These are phyloP conservation scores for Drosophila setifemur DNA, from an alignment of 1,140 invertebrate species.

Conservation along the genomic window DNA sequence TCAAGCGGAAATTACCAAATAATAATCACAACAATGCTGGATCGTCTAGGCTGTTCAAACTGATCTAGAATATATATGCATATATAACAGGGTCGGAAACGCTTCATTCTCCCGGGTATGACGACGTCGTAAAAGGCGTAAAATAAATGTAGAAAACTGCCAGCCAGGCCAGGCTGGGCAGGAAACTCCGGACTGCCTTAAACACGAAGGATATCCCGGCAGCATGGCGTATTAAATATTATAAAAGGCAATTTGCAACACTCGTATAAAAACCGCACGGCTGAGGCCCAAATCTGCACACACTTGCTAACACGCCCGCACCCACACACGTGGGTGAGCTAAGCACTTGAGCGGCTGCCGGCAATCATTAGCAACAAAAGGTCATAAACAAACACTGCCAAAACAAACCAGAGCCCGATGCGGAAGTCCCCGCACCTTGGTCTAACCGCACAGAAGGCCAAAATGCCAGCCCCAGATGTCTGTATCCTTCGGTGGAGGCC, in stretches of 20 bases:
- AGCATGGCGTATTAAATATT: slow-evolving; percentile 63
- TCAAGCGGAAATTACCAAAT: no score
- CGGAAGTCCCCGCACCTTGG: neutral
- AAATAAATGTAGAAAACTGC: slow-evolving; percentile 55
- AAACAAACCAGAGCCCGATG: slow-evolving; percentile 27
- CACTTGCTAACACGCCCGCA: slow-evolving; percentile 17
- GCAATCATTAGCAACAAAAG: slow-evolving; percentile 69
- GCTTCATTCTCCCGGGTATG: neutral
- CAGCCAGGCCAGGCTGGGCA: neutral
- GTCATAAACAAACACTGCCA: slow-evolving; percentile 36
- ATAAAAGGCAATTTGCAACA: slow-evolving; percentile 74
- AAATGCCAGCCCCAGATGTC: slow-evolving; percentile 40
- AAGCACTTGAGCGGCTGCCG: slow-evolving; percentile 30
- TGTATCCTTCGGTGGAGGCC: neutral
- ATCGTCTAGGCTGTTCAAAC: no score
- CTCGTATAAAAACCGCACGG: slow-evolving; percentile 70
- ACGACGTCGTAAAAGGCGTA: slow-evolving; percentile 60
- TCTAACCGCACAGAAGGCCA: slow-evolving; percentile 47
- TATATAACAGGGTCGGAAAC: no score
- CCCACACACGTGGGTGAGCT: neutral
- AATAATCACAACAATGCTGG: no score
- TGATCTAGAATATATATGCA: no score
- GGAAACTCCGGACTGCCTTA: neutral
- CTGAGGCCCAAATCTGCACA: slow-evolving; percentile 34
- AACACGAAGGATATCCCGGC: slow-evolving; percentile 9